Conservation (phyloP, 1,140 invertebrate species). For the Apolygus lucorum region DNA sequence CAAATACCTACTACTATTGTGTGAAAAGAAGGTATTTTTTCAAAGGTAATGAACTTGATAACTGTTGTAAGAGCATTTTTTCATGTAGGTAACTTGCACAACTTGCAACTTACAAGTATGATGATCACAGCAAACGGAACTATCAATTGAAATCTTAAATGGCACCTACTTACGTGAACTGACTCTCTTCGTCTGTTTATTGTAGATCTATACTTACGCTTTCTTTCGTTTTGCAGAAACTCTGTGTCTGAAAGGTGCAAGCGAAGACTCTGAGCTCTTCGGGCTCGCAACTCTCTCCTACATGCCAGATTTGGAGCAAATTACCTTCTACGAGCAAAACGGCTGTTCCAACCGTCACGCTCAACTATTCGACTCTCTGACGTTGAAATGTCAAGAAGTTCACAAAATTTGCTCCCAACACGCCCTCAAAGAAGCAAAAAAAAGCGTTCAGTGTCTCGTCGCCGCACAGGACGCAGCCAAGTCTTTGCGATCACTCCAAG, state of each 20-base stretch:
- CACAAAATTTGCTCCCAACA: slow-evolving; percentile 6
- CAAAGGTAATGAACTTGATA: no score
- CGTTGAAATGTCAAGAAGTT: background rate
- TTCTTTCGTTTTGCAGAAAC: no score
- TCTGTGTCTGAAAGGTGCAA: background rate
- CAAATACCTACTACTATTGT: no score
- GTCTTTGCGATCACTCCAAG: background rate
- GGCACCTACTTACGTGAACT: no score
- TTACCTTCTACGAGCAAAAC: slow-evolving; percentile 11
- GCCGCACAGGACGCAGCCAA: background rate
- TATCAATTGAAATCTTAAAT: no score
- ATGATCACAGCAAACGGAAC: no score
- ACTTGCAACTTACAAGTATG: no score
- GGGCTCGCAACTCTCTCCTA: slow-evolving; percentile 25
- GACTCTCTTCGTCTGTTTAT: no score
- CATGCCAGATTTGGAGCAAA: slow-evolving; percentile 17
- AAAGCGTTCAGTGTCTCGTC: background rate
- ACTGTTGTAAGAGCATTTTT: no score
- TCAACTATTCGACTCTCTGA: background rate
- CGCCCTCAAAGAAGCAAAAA: slow-evolving; percentile 13
- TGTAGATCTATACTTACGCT: no score
- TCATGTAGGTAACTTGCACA: no score
- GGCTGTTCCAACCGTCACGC: background rate
- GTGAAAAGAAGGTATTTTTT: no score
- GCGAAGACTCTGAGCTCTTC: background rate